Percentiles rank a stretch among this genome's conserved stretches.
These are phyloP conservation scores for Eunapius fragilis DNA, from an alignment of 37 sponge, comb jelly and placozoan genomes.

Conservation along the genomic window DNA sequence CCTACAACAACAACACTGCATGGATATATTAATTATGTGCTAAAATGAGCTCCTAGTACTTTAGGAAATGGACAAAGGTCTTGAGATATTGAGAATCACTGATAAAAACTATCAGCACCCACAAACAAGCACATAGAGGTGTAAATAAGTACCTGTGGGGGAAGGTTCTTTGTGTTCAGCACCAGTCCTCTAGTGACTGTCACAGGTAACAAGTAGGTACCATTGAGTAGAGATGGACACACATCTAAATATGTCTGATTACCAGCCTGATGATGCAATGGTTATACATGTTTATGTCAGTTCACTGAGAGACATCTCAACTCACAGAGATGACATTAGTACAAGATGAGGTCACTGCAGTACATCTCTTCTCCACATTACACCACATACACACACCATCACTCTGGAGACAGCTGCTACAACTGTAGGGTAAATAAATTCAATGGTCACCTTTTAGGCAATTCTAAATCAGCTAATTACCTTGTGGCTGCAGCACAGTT, in stretches of 20 bases:
- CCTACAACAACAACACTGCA: no score
- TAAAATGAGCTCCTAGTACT: no score
- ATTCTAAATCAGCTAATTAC: not conserved
- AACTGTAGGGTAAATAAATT: conserved; percentile 8
- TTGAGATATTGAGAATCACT: no score
- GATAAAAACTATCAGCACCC: no score
- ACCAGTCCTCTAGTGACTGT: not conserved
- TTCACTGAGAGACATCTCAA: not conserved
- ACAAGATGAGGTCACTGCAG: conserved; percentile 31
- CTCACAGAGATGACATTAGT: not conserved
- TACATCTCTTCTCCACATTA: conserved; percentile 35
- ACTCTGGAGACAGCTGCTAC: conserved; percentile 40
- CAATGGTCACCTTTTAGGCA: not conserved
- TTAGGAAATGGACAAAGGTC: no score
- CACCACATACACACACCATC: conserved; percentile 50
- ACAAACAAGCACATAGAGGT: no score
- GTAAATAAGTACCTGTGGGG: conserved; percentile 2
- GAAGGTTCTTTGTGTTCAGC: conserved; percentile 50
- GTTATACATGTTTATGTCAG: not conserved
- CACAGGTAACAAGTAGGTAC: conserved; percentile 39
- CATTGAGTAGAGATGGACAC: conserved; percentile 19
- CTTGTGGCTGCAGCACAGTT: conserved; percentile 25
- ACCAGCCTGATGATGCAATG: not conserved
- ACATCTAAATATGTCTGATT: conserved; percentile 17
- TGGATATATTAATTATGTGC: no score